Percentiles rank a stretch among this genome's conserved stretches.
Conservation (phyloP, 2,113 vertebrate species). For the Connochaetes taurinus region DNA sequence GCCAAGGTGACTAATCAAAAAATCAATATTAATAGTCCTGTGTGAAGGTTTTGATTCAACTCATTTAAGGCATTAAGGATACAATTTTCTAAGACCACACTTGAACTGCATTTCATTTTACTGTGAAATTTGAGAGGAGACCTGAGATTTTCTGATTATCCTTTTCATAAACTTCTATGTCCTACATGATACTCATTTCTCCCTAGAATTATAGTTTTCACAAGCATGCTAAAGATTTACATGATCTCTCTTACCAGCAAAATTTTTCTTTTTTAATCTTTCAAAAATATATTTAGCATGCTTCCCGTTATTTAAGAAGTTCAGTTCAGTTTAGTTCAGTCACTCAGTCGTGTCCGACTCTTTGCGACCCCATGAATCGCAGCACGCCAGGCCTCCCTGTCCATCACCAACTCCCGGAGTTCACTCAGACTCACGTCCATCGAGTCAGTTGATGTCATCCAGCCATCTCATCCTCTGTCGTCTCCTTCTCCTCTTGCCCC, state of each 20-base stretch:
- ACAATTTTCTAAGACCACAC: not conserved
- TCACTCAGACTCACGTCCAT: too few species aligned
- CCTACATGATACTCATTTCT: not conserved
- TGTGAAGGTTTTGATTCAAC: not conserved
- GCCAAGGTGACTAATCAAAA: not conserved
- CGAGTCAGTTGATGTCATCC: too few species aligned
- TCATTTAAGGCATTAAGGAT: not conserved
- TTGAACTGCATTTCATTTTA: not conserved
- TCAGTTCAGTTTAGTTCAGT: too few species aligned
- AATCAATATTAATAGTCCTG: not conserved
- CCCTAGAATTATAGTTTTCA: not conserved
- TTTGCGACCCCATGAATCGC: accelerated
- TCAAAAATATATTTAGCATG: not conserved
- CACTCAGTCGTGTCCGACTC: too few species aligned
- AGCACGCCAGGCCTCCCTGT: too few species aligned
- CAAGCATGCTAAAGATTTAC: not conserved
- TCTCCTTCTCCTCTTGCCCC: too few species aligned
- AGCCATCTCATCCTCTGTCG: too few species aligned
- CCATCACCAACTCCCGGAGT: too few species aligned
- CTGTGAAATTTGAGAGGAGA: not conserved
- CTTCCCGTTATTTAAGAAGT: not conserved
- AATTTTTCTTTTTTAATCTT: not conserved
- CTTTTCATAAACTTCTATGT: not conserved
- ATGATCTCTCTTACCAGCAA: not conserved
- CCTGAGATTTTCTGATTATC: conserved; percentile 9